Base-by-base conservation (phyloP, 2,797 vertebrate species). In the Macropodus opercularis region DNA sequence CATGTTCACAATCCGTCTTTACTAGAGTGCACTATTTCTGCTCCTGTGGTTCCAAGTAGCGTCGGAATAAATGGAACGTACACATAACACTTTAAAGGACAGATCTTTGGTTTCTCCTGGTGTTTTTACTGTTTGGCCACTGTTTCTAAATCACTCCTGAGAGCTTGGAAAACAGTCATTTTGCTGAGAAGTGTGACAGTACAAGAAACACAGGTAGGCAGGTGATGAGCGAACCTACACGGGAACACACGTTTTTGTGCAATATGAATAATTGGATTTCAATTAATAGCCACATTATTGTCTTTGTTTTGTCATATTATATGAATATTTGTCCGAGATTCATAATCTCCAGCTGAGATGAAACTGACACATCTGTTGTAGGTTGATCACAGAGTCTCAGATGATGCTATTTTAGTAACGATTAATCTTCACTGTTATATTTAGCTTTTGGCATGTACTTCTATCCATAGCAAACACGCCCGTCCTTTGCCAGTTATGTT, bases 1-100 rank as follows among this genome's bases (percentile, higher is more conserved):
- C 34, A 38, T 34, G 26, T 73, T 62, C 57, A 46, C 65, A 34
- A 46, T 75, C 51, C 52, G 40, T 82, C 62, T 70, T 54, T 22
- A 26, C 15, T 18, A 36, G 24, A 38, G 11, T 52, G 49, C 15
- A 31, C 26, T 48, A 18, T 56, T 40, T 60, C 50, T 70, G 18
- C 34, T 41, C 42, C 44, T 39, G 3, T 13, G 24, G 23, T 18
- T 29, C 32, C 17, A 39, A 65, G 35, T 17, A 41, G 42, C 59
- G 46, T 29, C 10, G 34, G 15, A 54, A 42, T 43, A 52, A 38
- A 12, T 66, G 24, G 10, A 53, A 29, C 14, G 22, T 23, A 18
- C 8, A 1, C n/a, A 6, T 12, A 22, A 22, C 26, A 29, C 32
- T 48, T 17, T 11, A 58, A 60, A 39, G 1, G 8, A 48, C 42